Evolutionary conservation across 2,888 invertebrate species (phyloP), one percentile per base, ranked within the genome.

Genomic region (Acanthosepion esculentum): DNA sequence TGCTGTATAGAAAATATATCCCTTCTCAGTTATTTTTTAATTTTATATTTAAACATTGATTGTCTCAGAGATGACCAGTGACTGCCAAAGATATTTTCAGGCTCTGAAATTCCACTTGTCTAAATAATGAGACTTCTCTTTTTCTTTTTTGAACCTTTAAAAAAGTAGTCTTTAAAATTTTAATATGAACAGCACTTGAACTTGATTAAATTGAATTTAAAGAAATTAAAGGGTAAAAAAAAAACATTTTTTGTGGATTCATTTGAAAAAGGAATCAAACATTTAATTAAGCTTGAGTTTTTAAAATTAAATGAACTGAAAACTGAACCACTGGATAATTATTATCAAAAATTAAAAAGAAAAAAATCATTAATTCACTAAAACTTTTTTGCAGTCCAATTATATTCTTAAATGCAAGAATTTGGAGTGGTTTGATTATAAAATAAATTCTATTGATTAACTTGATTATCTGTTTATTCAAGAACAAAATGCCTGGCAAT

Each of bases 361-460:
- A 59, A 23, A 59, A 59, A 41, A 41, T 41, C 20, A 59, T 59
- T 59, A 59, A 59, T 59, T 59, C 59, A 59, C 20, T 23, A 7
- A 59, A 59, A 59, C 20, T n/a, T n/a, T 78, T 78, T 33, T 78
- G n/a, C 78, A 33, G 78, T 1, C 78, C n/a, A 78, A 78, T 78
- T 78, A 78, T 78, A 78, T 78, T 78, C n/a, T 78, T 78, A 78
- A 78, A 78, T 78, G 12, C 78, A 78, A 78, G 78, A 78, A 78
- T 78, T 33, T 78, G 78, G 78, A 78, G 78, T 78, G 78, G 78
- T 18, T 78, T n/a, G n/a, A n/a, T 78, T 78, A n/a, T 78, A 78
- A 78, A 78, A n/a, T 78, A n/a, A 33, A 78, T n/a, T 78, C n/a
- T n/a, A 78, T 78, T 78, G n/a, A 78, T 78, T 78, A 15, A 78